Evolutionary conservation across 2,113 vertebrate genomes (phyloP).

Genomic region (Bucco capensis): DNA sequence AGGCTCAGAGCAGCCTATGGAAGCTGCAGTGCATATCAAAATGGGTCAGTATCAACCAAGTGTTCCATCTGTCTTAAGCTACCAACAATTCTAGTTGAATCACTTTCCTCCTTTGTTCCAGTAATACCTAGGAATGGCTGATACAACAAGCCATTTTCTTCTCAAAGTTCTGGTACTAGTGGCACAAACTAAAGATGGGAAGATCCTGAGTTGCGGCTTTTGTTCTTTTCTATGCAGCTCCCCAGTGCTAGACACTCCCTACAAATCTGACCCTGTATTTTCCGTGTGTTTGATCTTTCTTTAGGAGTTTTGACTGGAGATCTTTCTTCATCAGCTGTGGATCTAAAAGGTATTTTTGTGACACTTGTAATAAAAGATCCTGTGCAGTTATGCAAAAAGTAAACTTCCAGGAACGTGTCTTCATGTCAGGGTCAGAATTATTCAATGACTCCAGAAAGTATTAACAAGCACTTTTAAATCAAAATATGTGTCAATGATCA

Average conservation of each 20-base stretch:
- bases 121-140: not conserved
- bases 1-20: not conserved
- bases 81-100: not conserved
- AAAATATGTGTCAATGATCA: not conserved
- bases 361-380: no score
- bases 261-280: not conserved
- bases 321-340: not conserved
- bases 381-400: not conserved
- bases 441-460: not conserved
- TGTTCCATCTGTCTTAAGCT: rapidly evolving
- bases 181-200: not conserved
- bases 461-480: not conserved
- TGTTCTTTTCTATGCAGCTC: not conserved
- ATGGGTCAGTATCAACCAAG: not conserved
- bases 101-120: not conserved
- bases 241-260: no score
- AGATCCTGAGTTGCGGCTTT: not conserved
- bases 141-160: not conserved
- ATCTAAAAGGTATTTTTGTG: not conserved
- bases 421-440: not conserved
- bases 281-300: not conserved
- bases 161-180: not conserved
- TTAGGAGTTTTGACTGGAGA: not conserved
- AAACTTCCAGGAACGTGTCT: not conserved
- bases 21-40: not conserved